Evolutionary conservation across 2,113 vertebrate species (phyloP).

Genomic region (Notothenia coriiceps): DNA sequence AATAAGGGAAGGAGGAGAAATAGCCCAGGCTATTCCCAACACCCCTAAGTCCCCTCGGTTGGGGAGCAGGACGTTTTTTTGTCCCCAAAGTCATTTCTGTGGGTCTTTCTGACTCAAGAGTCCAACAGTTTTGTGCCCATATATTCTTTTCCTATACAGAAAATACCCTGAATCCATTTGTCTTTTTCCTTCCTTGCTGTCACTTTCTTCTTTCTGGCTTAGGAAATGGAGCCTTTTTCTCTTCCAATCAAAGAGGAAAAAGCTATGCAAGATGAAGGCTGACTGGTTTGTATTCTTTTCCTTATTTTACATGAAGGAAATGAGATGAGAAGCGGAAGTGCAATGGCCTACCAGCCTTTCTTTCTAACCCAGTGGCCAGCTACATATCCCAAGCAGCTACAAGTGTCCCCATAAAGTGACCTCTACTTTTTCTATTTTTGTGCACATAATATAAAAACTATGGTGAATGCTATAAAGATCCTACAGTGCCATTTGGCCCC

Average conservation of each 20-base stretch:
- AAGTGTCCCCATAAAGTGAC: slow-evolving; percentile 76
- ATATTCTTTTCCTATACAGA: slow-evolving; percentile 67
- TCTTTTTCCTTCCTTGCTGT: slow-evolving; percentile 56
- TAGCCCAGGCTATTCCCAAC: slow-evolving; percentile 61
- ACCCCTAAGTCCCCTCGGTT: slow-evolving; percentile 28
- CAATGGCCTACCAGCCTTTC: slow-evolving; percentile 79
- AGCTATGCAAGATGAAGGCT: slow-evolving; percentile 79
- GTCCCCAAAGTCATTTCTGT: slow-evolving; percentile 50
- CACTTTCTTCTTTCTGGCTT: slow-evolving; percentile 68
- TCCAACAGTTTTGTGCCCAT: slow-evolving; percentile 70
- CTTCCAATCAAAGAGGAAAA: slow-evolving; percentile 73
- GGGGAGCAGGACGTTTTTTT: slow-evolving; percentile 40
- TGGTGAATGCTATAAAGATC: slow-evolving; percentile 77
- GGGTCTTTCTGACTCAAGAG: slow-evolving; percentile 62
- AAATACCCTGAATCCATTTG: slow-evolving; percentile 76
- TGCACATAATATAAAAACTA: slow-evolving; percentile 82
- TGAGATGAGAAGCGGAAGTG: slow-evolving; percentile 84
- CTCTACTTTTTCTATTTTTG: slow-evolving; percentile 73
- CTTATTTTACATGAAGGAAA: slow-evolving; percentile 75
- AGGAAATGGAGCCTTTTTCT: slow-evolving; percentile 72
- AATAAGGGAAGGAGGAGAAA: slow-evolving; percentile 62
- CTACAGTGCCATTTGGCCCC: slow-evolving; percentile 71
- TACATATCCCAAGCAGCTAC: slow-evolving; percentile 82
- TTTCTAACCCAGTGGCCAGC: slow-evolving; percentile 81
- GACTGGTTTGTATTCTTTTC: slow-evolving; percentile 67